Conservation (phyloP, 2,888 invertebrate genomes). For the Sicus ferrugineus region DNA sequence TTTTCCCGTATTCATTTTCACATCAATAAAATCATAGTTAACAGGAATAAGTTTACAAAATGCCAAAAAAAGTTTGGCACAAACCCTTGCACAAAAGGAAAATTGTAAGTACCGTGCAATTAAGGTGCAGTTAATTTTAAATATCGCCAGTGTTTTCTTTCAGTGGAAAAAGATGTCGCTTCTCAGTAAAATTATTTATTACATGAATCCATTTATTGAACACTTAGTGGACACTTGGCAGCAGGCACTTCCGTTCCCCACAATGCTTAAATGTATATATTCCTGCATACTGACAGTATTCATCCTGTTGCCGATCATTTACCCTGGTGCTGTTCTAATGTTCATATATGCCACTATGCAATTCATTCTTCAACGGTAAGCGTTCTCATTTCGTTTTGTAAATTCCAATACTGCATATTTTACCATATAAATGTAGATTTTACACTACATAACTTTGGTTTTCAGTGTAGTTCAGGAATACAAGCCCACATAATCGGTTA, state of each 20-base stretch:
- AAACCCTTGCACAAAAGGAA: constrained; percentile 56
- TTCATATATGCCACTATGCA: constrained; percentile 48
- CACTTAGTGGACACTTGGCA: constrained; percentile 52
- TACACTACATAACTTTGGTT: neutral
- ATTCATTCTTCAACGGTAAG: constrained; percentile 47
- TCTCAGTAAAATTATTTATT: constrained; percentile 49
- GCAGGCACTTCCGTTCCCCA: constrained; percentile 57
- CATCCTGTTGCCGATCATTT: constrained; percentile 43
- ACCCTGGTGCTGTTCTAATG: constrained; percentile 37
- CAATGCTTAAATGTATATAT: constrained; percentile 50
- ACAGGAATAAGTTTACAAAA: constrained; percentile 5
- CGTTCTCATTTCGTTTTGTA: neutral
- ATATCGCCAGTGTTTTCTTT: neutral
- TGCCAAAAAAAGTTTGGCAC: constrained; percentile 52
- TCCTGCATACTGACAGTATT: constrained; percentile 42
- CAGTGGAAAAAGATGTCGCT: constrained; percentile 52
- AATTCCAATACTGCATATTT: no score
- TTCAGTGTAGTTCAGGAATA: neutral
- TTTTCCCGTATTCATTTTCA: constrained; percentile 4
- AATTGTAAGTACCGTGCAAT: constrained; percentile 44
- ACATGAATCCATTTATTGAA: constrained; percentile 50
- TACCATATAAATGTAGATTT: neutral
- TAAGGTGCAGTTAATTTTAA: neutral
- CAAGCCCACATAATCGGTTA: neutral
- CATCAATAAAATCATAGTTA: neutral